A percentile compares a stretch with the other conserved stretches of the same genome.
Evolutionary conservation across 1,140 invertebrate species (phyloP).

Genomic region (Drosophila ohnishii): DNA sequence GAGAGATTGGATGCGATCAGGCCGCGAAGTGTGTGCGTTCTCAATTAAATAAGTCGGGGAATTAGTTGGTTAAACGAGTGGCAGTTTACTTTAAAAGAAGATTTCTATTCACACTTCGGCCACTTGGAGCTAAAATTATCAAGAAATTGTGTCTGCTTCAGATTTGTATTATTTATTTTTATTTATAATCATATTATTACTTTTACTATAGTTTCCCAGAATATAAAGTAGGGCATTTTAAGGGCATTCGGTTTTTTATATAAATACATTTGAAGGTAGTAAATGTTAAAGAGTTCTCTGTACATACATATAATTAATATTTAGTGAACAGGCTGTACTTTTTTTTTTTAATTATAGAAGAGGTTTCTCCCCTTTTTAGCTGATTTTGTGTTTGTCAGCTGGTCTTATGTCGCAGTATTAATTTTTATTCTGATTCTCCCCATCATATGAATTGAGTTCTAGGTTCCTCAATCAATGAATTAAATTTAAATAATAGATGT

Average conservation of each 20-base stretch:
- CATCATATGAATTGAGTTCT: not conserved
- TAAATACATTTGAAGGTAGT: too few relatives aligned
- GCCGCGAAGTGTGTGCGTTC: constrained; percentile 15
- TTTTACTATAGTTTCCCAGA: too few relatives aligned
- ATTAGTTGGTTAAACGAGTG: constrained; percentile 25
- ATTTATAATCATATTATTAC: not conserved
- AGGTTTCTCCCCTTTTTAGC: not conserved
- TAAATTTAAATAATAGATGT: not conserved
- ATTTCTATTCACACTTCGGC: not conserved
- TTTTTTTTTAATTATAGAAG: not conserved
- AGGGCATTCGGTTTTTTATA: not conserved
- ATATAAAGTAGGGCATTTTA: too few relatives aligned
- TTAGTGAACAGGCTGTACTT: too few relatives aligned
- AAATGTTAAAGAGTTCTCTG: too few relatives aligned
- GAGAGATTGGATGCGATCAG: constrained; percentile 7
- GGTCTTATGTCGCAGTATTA: not conserved
- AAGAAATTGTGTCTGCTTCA: not conserved
- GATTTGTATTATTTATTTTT: not conserved
- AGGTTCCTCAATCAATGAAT: not conserved
- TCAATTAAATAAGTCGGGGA: constrained; percentile 18
- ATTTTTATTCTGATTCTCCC: not conserved
- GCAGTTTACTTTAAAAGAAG: constrained; percentile 13
- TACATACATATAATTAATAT: too few relatives aligned
- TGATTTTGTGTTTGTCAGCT: too few relatives aligned
- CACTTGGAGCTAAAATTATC: not conserved